Evolutionary conservation across 2,888 invertebrate species (phyloP).

Genomic region (Leptinotarsa tumamoca): DNA sequence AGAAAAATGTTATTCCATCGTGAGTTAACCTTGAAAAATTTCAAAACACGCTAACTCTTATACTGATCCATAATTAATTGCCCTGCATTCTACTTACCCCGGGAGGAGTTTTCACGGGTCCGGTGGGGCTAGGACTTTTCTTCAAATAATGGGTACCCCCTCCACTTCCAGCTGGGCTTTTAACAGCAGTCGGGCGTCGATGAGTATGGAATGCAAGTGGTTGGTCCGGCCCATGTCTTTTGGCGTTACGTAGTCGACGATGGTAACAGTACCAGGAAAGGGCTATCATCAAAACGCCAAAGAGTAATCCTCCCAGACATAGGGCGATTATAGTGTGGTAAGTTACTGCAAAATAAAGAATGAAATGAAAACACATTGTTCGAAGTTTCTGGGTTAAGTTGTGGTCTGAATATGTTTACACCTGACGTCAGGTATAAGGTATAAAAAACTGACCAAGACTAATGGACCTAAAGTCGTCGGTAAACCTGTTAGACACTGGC

Average conservation of each 20-base stretch:
- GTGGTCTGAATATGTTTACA: too few relatives aligned
- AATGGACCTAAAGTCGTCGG: too few relatives aligned
- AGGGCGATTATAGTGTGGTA: conserved; percentile 71
- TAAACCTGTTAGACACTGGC: too few relatives aligned
- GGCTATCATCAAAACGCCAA: conserved; percentile 72
- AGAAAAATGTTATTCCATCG: too few relatives aligned
- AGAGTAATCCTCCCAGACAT: conserved; percentile 72
- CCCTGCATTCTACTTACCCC: conserved; percentile 61
- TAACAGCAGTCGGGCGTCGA: conserved; percentile 83
- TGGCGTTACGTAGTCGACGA: conserved; percentile 66
- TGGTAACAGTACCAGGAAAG: conserved; percentile 77
- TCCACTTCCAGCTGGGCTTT: conserved; percentile 80
- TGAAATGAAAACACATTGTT: too few relatives aligned
- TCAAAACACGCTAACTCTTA: too few relatives aligned
- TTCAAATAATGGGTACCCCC: conserved; percentile 81
- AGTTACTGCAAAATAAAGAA: conserved; percentile 52
- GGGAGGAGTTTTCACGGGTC: conserved; percentile 72
- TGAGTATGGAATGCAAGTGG: conserved; percentile 78
- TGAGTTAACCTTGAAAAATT: too few relatives aligned
- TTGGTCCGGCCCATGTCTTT: conserved; percentile 72
- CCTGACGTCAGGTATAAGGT: too few relatives aligned
- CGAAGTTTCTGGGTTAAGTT: too few relatives aligned
- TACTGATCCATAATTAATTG: neutral
- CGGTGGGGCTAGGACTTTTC: conserved; percentile 92
- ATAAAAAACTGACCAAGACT: too few relatives aligned